Evolutionary conservation across 1,140 invertebrate genomes (phyloP), one percentile per base, ranked within the genome.

Genomic region (Diuraphis noxia): DNA sequence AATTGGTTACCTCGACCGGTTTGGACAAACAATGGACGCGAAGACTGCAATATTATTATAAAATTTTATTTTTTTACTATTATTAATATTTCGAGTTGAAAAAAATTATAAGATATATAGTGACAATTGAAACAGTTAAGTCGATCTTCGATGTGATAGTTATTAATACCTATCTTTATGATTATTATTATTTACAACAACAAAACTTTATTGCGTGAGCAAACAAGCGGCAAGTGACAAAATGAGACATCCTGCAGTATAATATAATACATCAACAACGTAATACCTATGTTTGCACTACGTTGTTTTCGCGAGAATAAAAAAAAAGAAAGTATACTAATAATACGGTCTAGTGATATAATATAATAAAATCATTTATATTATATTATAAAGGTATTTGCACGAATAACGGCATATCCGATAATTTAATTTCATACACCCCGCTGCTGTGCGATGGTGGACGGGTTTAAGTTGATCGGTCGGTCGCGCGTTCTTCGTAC

Each of bases 341-440:
- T 72, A 72, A n/a, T n/a, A 72, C 13, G 30, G 5, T 17, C 17
- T 72, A 72, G 56, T 17, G 30, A 21, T 49, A 21, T 63, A 30
- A 6, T 63, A 63, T 63, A n/a, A 52, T 17, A 72, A 5, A n/a
- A 72, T 72, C 30, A 17, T 72, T 72, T 17, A 34, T 72, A 30
- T 56, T n/a, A 72, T 72, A 30, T 56, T 30, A 17, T n/a, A 72
- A 6, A n/a, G 56, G 56, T n/a, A 72, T 72, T 72, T 72, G 30
- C 56, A 6, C 13, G 13, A 72, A n/a, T 72, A 72, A 72, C 30
- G 56, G 56, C n/a, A 72, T 72, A n/a, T n/a, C 56, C 30, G 30
- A 72, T 72, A n/a, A n/a, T n/a, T 72, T n/a, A 72, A 72, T 72
- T 72, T 72, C 56, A 72, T 72, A 72, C 56, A 72, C 56, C 56